These are phyloP conservation scores for Colius striatus DNA, from an alignment of 2,113 vertebrate genomes.

Conservation along the genomic window DNA sequence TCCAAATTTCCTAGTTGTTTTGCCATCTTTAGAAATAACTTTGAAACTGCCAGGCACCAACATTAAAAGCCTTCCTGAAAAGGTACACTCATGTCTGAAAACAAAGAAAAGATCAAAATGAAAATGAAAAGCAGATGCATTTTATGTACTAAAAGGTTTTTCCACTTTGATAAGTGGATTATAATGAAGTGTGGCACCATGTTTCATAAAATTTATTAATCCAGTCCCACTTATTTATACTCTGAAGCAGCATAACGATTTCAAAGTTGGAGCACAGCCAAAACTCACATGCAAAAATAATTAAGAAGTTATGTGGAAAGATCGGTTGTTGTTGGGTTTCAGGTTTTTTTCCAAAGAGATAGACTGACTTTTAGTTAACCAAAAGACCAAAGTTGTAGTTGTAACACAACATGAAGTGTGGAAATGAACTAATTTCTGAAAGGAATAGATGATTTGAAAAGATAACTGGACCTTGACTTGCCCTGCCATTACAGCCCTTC, in stretches of 20 bases:
- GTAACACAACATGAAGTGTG: not conserved
- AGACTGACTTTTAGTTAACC: constrained; percentile 1
- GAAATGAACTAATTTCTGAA: not conserved
- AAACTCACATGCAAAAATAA: constrained; percentile 62
- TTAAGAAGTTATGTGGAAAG: constrained; percentile 25
- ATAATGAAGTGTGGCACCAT: constrained; percentile 69
- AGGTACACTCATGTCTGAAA: constrained; percentile 18
- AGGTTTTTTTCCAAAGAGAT: constrained; percentile 5
- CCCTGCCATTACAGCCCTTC: not conserved
- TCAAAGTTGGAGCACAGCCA: constrained; percentile 65
- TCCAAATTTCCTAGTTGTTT: not conserved
- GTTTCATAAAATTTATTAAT: constrained; percentile 73
- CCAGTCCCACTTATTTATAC: constrained; percentile 65
- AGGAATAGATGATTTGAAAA: not conserved
- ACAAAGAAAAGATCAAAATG: constrained; percentile 59
- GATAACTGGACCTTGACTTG: not conserved
- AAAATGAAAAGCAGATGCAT: constrained; percentile 71
- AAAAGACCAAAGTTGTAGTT: not conserved
- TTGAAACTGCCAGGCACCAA: not conserved
- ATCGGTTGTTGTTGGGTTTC: not conserved
- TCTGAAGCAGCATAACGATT: constrained; percentile 59
- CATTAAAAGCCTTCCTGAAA: not conserved
- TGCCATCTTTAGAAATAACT: constrained; percentile 17
- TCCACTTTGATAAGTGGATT: constrained; percentile 71
- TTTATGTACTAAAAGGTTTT: constrained; percentile 68